Evolutionary conservation across 2,888 invertebrate genomes (phyloP).

Genomic region (Eumerus sabulonum): DNA sequence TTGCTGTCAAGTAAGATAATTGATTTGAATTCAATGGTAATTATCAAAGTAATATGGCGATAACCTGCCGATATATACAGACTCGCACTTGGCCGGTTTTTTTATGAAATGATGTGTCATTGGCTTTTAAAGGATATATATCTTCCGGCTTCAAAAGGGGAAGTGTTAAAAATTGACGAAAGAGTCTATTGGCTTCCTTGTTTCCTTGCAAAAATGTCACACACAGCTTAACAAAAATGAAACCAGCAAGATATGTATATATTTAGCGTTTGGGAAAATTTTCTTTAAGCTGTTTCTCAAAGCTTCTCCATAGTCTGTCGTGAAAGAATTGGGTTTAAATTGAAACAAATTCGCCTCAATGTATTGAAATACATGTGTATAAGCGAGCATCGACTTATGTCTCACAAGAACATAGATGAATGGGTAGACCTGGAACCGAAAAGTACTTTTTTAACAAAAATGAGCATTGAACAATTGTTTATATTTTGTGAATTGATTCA

Average conservation of each 20-base stretch:
- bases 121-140: not conserved
- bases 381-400: not conserved
- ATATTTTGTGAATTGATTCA: not conserved
- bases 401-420: slow-evolving; percentile 14
- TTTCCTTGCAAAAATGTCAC: not conserved
- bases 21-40: no score
- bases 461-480: not conserved
- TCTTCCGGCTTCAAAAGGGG: slow-evolving; percentile 7
- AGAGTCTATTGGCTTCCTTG: slow-evolving; percentile 1
- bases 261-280: slow-evolving; percentile 3
- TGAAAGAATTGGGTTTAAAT: slow-evolving; percentile 6
- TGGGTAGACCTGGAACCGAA: slow-evolving; percentile 11
- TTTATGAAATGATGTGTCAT: slow-evolving; percentile 19
- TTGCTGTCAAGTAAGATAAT: no score
- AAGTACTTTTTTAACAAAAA: not conserved
- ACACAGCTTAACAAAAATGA: not conserved
- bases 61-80: no score
- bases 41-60: no score
- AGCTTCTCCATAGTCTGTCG: slow-evolving; percentile 9
- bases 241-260: not conserved
- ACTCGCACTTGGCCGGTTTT: no score
- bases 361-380: slow-evolving; percentile 7
- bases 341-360: slow-evolving; percentile 1
- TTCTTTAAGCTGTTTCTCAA: slow-evolving; percentile 7
- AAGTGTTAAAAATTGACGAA: slow-evolving; percentile 13